Evolutionary conservation across 2,113 vertebrate species (phyloP).

Genomic region (Ceyx melanurus): DNA sequence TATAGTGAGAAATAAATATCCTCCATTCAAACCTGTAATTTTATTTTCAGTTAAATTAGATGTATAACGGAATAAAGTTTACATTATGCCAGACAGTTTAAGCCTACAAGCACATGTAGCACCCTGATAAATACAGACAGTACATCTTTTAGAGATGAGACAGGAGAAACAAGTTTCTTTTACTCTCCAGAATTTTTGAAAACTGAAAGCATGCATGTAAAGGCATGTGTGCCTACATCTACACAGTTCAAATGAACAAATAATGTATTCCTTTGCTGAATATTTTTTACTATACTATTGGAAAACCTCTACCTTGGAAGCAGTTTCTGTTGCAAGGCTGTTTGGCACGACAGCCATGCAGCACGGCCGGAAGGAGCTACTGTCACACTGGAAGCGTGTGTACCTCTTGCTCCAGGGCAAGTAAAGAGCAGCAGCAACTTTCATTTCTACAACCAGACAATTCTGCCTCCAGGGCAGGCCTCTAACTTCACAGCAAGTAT

Average conservation of each 20-base stretch:
- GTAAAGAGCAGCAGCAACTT: background rate
- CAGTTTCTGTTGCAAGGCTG: background rate
- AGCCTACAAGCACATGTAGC: rapidly evolving
- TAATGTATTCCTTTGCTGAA: background rate
- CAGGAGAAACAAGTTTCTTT: rapidly evolving
- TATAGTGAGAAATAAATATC: background rate
- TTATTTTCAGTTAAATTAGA: background rate
- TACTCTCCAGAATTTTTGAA: background rate
- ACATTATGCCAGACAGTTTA: background rate
- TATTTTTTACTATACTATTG: background rate
- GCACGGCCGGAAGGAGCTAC: background rate
- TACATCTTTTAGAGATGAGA: background rate
- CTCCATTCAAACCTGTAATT: rapidly evolving
- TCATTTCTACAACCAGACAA: slow-evolving; percentile 24
- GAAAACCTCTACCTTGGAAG: background rate
- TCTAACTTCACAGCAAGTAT: background rate
- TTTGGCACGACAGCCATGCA: background rate
- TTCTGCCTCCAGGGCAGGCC: background rate
- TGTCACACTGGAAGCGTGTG: background rate
- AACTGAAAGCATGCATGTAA: background rate
- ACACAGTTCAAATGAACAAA: background rate
- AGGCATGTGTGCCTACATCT: background rate
- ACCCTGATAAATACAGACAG: background rate
- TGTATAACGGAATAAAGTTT: background rate
- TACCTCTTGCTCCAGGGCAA: background rate